Base-by-base conservation (phyloP, 2,888 invertebrate genomes). In the Epicampocera succincta region DNA sequence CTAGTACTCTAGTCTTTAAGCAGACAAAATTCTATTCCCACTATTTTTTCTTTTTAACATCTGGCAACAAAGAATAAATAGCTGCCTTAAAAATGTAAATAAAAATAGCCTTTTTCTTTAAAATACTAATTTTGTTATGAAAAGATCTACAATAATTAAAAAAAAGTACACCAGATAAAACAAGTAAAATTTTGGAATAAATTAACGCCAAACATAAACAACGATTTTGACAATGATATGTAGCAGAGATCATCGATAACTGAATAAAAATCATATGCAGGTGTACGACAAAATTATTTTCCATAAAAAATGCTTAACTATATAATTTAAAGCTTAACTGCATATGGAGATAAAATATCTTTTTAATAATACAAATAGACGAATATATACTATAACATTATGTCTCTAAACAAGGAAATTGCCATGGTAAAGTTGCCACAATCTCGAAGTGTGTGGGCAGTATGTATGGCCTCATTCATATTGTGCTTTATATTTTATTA, bases 401-500 rank as follows among this genome's bases (percentile, higher is more conserved):
- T 89, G 89, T 44, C 85, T 33, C 75, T 83, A 15, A 85, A 85
- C 25, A 87, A 87, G 83, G 88, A 89, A 85, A 88, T 87, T 75
- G 87, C 88, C 84, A 86, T 89, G 84, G 88, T 85, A 33, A 86
- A 86, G 63, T 80, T 90, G 83, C 90, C 90, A 72, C 87, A 87
- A 60, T 88, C 88, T 33, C 88, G 89, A n/a, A 94, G 94, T 90
- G 94, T 96, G 87, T 97, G 96, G 95, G 94, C 95, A 71, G 93
- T 95, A 80, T 94, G 95, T 58, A 94, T 95, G 44, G 92, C 95
- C 76, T 95, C 95, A 75, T 91, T 96, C 84, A 92, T 96, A 73
- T 92, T 94, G 68, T 94, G 96, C 89, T 93, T 96, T 86, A 89
- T 97, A 84, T 92, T 96, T 56, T 97, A 95, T 91, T 97, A 96